Evolutionary conservation across 2,113 vertebrate species (phyloP).

Genomic region (Columbina picui): DNA sequence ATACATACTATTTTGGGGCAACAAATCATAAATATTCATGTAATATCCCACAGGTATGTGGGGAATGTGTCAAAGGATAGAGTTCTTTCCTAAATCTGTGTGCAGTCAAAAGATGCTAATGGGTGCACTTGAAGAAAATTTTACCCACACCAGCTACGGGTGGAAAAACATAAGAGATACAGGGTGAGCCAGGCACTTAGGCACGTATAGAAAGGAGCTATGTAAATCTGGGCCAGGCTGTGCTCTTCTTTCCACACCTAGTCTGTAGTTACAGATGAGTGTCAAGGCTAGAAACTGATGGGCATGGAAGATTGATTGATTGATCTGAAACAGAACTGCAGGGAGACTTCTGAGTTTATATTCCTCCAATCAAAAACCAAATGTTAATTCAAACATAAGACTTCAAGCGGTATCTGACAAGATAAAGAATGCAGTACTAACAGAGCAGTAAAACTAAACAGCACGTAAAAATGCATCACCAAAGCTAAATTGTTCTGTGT

Average conservation of each 20-base stretch:
- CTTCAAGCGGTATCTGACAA: background rate
- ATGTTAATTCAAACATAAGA: background rate
- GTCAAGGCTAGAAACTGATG: background rate
- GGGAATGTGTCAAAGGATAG: background rate
- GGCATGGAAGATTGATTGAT: background rate
- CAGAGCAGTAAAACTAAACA: background rate
- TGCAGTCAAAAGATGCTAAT: background rate
- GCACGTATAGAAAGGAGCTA: background rate
- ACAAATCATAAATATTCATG: background rate
- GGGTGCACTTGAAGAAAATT: background rate
- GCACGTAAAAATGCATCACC: background rate
- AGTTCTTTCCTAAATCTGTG: background rate
- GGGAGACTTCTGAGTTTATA: background rate
- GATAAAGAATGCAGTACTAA: background rate
- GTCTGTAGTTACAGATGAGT: background rate
- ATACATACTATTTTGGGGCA: background rate
- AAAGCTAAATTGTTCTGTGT: constrained; percentile 40
- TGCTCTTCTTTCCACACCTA: background rate
- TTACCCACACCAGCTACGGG: background rate
- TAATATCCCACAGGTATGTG: background rate
- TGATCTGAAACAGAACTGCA: background rate
- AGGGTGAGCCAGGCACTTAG: background rate
- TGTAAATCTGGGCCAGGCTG: background rate
- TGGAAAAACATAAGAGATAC: background rate
- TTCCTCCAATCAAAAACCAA: background rate